Percentiles rank a stretch among this genome's conserved stretches.
Conservation (phyloP, 2,888 invertebrate species). For the Trypoxylon attenuatum region DNA sequence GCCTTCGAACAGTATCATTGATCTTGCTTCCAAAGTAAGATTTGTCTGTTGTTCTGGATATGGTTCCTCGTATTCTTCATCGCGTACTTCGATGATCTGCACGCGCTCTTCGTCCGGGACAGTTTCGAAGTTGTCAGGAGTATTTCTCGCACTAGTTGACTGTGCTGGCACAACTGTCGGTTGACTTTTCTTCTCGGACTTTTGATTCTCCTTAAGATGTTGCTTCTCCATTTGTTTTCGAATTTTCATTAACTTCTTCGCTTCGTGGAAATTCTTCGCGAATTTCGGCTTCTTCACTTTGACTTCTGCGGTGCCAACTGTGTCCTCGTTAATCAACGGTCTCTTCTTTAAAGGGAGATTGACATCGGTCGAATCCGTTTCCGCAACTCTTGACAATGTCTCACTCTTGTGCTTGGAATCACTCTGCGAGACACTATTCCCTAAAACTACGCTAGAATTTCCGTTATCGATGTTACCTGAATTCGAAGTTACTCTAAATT, state of each 20-base stretch:
- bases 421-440: constrained; percentile 2
- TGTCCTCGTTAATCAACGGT: constrained; percentile 51
- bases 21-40: constrained; percentile 64
- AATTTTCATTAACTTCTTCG: constrained; percentile 81
- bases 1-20: constrained; percentile 63
- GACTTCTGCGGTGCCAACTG: constrained; percentile 35
- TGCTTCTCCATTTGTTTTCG: constrained; percentile 80
- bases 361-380: constrained; percentile 37
- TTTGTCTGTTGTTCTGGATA: constrained; percentile 64
- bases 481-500: constrained; percentile 43
- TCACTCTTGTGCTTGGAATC: constrained; percentile 23
- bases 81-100: constrained; percentile 70
- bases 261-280: constrained; percentile 82
- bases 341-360: constrained; percentile 69
- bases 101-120: constrained; percentile 72
- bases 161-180: constrained; percentile 28
- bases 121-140: constrained; percentile 41
- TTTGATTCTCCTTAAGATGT: constrained; percentile 77
- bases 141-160: constrained; percentile 11
- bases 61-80: constrained; percentile 70
- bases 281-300: constrained; percentile 81
- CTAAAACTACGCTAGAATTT: constrained; percentile 15
- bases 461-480: constrained; percentile 29
- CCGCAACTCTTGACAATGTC: constrained; percentile 5
- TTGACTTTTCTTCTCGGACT: constrained; percentile 56